Conservation (phyloP, 2,888 invertebrate genomes). For the Pegoplata infirma region DNA sequence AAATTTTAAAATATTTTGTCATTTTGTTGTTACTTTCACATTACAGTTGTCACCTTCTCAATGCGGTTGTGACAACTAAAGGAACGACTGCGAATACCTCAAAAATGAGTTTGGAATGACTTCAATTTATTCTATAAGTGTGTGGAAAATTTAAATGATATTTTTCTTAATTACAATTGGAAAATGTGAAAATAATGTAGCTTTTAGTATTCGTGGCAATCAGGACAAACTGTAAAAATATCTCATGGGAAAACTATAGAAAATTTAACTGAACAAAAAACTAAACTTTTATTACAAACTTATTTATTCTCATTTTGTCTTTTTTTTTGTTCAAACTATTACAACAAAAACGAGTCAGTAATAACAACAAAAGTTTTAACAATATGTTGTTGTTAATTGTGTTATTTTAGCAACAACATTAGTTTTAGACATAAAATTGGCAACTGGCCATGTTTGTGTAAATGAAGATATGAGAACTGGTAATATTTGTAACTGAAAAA, state of each 20-base stretch:
- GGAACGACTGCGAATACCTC: no score
- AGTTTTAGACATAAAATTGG: constrained; percentile 56
- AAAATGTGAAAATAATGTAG: no score
- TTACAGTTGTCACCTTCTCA: no score
- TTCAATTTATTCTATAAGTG: no score
- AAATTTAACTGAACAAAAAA: background rate
- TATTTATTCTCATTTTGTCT: constrained; percentile 8
- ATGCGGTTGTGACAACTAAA: no score
- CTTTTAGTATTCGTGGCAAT: no score
- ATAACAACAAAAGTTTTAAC: constrained; percentile 7
- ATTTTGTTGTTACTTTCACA: no score
- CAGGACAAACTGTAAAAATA: no score
- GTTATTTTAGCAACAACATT: constrained; percentile 26
- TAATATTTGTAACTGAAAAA: constrained; percentile 57
- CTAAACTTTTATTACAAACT: constrained; percentile 19
- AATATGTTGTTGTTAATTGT: constrained; percentile 7
- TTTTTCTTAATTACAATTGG: no score
- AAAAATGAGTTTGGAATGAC: no score
- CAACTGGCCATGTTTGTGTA: constrained; percentile 59
- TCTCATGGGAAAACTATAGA: background rate
- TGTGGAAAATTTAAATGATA: no score
- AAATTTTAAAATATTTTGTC: no score
- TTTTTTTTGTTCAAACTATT: constrained; percentile 17
- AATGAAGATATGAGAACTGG: constrained; percentile 53
- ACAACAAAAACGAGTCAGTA: constrained; percentile 6